Base-by-base conservation (phyloP, 2,113 vertebrate genomes). In the Crotophaga sulcirostris region DNA sequence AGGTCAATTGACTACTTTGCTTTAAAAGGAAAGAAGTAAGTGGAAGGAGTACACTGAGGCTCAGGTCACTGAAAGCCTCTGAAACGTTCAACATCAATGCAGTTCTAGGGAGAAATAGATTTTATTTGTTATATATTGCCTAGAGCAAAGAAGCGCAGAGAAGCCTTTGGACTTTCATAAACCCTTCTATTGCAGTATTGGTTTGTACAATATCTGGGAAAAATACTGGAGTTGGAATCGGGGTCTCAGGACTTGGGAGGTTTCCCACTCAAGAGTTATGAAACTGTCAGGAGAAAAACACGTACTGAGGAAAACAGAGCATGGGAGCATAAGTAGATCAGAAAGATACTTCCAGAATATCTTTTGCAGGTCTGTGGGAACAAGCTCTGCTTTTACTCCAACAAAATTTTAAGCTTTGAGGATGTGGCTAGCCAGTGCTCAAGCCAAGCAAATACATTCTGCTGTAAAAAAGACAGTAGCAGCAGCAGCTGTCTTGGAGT, bases 401-500 rank as follows among this genome's bases (percentile, higher is more conserved):
- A 44, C 34, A 34, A 0, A 4, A 77, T 14, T 40, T 8, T 59
- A 80, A 94, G 69, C 76, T 90, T 86, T 67, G 80, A 93, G 92
- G 79, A 92, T 95, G 86, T 87, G 92, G 76, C 84, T 81, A 70
- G 72, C 63, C 55, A 59, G 1, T 63, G 72, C 82, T 15, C 21
- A 95, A 93, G 74, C 68, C 86, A 93, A 84, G 68, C 6, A 70
- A 90, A 82, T 55, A 70, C 29, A 86, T 86, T 97, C 33, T 90
- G 31, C 36, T 93, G 29, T 73, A 36, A 93, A 90, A 91, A 77
- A 44, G 28, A 26, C 89, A 86, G 89, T 91, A 79, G 92, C 85
- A 86, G 34, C 75, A 93, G 94, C 92, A 94, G 95, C 95, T 96
- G 76, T 70, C 51, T 75, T 90, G 89, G 92, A 94, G 63, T 44